These are phyloP conservation scores for Chlorospingus semifuscus DNA, from an alignment of 2,797 vertebrate genomes.

Conservation along the genomic window DNA sequence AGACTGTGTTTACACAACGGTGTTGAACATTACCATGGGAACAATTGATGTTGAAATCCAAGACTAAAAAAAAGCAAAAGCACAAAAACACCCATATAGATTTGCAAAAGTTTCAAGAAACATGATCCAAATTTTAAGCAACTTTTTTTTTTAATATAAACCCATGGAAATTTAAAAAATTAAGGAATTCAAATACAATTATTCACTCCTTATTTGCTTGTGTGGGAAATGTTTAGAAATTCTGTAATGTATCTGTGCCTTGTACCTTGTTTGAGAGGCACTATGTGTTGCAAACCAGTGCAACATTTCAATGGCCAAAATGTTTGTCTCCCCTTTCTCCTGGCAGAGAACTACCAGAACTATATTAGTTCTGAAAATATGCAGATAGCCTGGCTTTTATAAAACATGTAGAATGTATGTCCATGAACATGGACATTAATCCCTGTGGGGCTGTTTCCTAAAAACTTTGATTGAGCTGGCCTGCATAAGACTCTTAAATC, in stretches of 20 bases:
- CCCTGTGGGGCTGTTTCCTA: not conserved
- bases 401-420: not conserved
- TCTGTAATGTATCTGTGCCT: not conserved
- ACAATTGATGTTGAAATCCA: slow-evolving; percentile 2
- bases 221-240: not conserved
- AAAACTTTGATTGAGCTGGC: not conserved
- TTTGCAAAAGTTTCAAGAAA: not conserved
- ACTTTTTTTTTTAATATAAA: not conserved
- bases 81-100: not conserved
- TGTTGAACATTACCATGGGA: not conserved
- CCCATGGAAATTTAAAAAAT: not conserved
- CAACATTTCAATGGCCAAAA: not conserved
- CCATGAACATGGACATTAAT: not conserved
- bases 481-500: not conserved
- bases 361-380: not conserved
- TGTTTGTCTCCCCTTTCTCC: not conserved
- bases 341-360: not conserved
- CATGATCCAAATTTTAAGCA: not conserved
- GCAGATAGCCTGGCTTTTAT: not conserved
- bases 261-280: not conserved
- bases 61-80: not conserved
- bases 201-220: not conserved
- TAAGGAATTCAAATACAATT: not conserved
- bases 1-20: not conserved
- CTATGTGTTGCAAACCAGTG: not conserved